Evolutionary conservation across 1,140 invertebrate genomes (phyloP), one percentile per base, ranked within the genome.

Genomic region (Bursaphelenchus mucronatus): DNA sequence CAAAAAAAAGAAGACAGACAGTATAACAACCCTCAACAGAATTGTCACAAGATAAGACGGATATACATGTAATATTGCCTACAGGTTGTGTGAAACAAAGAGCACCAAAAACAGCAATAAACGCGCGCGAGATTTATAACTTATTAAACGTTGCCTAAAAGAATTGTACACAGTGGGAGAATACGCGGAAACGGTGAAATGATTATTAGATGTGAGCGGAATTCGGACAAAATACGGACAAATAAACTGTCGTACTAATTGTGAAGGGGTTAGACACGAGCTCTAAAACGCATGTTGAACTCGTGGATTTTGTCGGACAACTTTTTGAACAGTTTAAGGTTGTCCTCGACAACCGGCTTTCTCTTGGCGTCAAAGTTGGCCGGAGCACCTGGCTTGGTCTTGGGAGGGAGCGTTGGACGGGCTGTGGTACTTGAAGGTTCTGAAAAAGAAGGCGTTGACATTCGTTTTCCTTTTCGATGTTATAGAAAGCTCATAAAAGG

Each of bases 231-330:
- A 17, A 39, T 41, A n/a, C 54, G 56, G 21, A 9, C 4, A 39
- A 40, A 41, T 52, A 44, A 8, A 41, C 21, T 30, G 10, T 39
- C 43, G 19, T 4, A 45, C 8, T 55, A 17, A 17, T 21, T 56
- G 30, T 54, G n/a, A 46, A 13, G 30, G 52, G 19, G 21, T 55
- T 69, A 56, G 15, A 40, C n/a, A 21, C 30, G 47, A 58, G 15
- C 53, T 69, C 55, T 50, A 40, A 73, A 74, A 11, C 55, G 55
- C n/a, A 67, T 39, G 47, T 78, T 76, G 55, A 76, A 73, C 64
- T 76, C 75, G n/a, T 63, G 69, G 19, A 76, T 56, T 63, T 76
- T 76, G 4, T 66, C 62, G 17, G 66, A 58, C 15, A 76, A 57
- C 50, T 72, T 69, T 62, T 78, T 78, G 54, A 76, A 68, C 0